Evolutionary conservation across 1,140 invertebrate genomes (phyloP).

Genomic region (Lanistes nyassanus): DNA sequence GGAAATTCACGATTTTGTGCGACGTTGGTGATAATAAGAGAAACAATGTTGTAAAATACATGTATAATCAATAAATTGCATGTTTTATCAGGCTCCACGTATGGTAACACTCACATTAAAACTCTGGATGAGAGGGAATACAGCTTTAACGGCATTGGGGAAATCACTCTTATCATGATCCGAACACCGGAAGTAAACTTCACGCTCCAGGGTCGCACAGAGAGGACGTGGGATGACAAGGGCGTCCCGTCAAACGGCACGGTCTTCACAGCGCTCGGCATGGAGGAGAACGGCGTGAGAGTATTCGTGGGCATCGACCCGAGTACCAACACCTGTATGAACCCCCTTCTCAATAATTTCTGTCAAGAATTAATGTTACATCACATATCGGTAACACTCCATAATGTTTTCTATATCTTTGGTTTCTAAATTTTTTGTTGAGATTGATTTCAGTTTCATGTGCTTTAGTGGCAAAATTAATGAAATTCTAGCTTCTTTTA

Average conservation of each 20-base stretch:
- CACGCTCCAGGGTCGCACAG: constrained; percentile 1
- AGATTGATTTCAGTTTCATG: too few species aligned
- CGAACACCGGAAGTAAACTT: neutral
- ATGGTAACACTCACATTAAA: constrained; percentile 53
- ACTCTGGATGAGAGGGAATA: constrained; percentile 50
- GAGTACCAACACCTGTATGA: neutral
- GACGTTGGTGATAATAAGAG: too few species aligned
- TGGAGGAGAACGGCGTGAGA: constrained; percentile 14
- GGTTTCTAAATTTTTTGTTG: too few species aligned
- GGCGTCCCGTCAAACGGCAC: neutral
- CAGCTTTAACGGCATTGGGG: constrained; percentile 56
- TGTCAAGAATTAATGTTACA: too few species aligned
- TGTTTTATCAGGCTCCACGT: constrained; percentile 30
- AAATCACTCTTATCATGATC: constrained; percentile 32
- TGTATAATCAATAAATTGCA: too few species aligned
- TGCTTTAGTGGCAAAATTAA: too few species aligned
- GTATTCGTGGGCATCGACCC: constrained; percentile 11
- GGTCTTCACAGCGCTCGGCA: constrained; percentile 4
- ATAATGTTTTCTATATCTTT: too few species aligned
- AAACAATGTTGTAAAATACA: too few species aligned
- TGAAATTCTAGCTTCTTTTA: too few species aligned
- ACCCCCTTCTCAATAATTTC: too few species aligned
- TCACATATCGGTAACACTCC: too few species aligned
- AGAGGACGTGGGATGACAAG: neutral
- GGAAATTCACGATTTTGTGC: too few species aligned